phyloP scores from a whole-genome alignment of 2,888 invertebrate species.

The Leucophenga maculata region DNA sequence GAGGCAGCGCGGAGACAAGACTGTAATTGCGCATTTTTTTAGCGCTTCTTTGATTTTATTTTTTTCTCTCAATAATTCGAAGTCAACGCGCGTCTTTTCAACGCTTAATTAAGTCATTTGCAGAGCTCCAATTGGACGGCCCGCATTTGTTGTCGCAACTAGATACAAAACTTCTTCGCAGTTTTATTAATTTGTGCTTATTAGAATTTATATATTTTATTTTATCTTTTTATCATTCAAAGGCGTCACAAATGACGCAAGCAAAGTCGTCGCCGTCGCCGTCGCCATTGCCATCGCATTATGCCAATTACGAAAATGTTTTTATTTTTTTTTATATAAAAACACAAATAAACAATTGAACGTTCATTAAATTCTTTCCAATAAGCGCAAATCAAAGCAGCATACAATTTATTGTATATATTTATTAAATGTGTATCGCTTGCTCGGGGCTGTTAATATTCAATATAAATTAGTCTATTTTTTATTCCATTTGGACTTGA shows the following conservation, averaged over 20 bases:
- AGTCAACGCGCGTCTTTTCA: background rate
- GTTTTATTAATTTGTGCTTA: slow-evolving; percentile 22
- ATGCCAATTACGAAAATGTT: slow-evolving; percentile 58
- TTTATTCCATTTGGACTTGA: background rate
- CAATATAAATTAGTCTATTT: background rate
- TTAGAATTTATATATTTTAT: slow-evolving; percentile 19
- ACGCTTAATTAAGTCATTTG: slow-evolving; percentile 17
- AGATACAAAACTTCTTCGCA: background rate
- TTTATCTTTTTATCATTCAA: background rate
- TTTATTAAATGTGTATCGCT: background rate
- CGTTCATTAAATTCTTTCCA: background rate
- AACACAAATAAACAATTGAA: slow-evolving; percentile 34
- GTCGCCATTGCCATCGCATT: slow-evolving; percentile 36
- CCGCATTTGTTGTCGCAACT: background rate
- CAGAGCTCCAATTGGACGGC: background rate
- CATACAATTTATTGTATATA: background rate
- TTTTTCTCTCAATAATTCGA: background rate
- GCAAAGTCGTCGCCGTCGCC: slow-evolving; percentile 30
- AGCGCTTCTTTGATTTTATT: background rate
- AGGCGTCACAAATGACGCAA: slow-evolving; percentile 58
- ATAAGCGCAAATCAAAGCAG: slow-evolving; percentile 17
- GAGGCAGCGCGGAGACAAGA: no score
- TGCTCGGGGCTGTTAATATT: background rate
- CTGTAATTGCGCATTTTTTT: no score
- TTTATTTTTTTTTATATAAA: slow-evolving; percentile 22